A percentile compares a stretch with the other conserved stretches of the same genome.
phyloP scores from a whole-genome alignment of 1,140 invertebrate genomes.

The Drosophila yakuba region DNA sequence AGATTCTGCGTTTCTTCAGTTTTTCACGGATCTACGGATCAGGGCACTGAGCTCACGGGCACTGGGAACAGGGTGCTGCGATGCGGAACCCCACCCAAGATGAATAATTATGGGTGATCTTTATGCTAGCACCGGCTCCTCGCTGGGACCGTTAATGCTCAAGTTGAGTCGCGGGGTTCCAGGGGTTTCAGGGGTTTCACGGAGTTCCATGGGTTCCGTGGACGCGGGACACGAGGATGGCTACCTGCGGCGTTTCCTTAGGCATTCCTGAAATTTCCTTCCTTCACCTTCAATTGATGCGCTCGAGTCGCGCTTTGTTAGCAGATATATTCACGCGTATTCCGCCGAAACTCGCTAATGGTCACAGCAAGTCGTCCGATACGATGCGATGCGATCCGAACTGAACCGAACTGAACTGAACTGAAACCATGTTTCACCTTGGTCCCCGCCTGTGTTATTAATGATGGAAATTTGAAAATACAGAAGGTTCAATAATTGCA shows the following conservation, averaged over 20 bases:
- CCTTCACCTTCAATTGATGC: slow-evolving; percentile 75
- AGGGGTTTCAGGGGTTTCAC: slow-evolving; percentile 16
- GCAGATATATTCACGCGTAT: slow-evolving; percentile 81
- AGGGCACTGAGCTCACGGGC: neutral
- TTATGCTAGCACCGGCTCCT: slow-evolving; percentile 78
- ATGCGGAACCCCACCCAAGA: slow-evolving; percentile 73
- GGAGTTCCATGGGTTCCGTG: neutral
- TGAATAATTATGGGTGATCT: slow-evolving; percentile 84
- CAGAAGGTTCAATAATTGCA: slow-evolving; percentile 85
- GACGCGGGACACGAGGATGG: neutral
- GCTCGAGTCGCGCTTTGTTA: slow-evolving; percentile 77
- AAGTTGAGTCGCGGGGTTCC: slow-evolving; percentile 23
- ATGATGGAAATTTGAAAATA: slow-evolving; percentile 85
- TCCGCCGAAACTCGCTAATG: slow-evolving; percentile 84
- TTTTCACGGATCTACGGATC: slow-evolving; percentile 2
- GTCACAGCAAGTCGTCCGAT: slow-evolving; percentile 66
- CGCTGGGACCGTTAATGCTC: slow-evolving; percentile 80
- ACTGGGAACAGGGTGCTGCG: neutral
- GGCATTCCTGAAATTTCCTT: slow-evolving; percentile 72
- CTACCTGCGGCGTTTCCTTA: slow-evolving; percentile 69
- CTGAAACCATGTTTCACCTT: slow-evolving; percentile 59
- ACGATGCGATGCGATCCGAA: neutral
- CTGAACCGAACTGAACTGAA: neutral
- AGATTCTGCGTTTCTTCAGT: slow-evolving; percentile 10
- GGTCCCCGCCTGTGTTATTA: slow-evolving; percentile 84